These are phyloP conservation scores for Phylloscopus collybita DNA, from an alignment of 2,797 vertebrate genomes.

Conservation along the genomic window DNA sequence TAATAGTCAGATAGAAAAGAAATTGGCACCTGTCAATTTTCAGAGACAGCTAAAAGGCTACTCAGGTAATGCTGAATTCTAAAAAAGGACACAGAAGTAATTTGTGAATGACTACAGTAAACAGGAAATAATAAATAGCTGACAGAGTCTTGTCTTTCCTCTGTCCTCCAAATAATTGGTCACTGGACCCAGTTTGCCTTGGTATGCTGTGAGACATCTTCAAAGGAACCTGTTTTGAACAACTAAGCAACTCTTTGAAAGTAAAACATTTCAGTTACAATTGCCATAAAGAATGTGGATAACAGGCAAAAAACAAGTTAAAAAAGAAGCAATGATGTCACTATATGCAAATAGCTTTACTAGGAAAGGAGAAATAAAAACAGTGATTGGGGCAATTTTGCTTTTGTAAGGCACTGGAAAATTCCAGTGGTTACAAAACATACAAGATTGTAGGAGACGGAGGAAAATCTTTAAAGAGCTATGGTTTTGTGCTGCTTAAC, in stretches of 20 bases:
- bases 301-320: not conserved
- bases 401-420: not conserved
- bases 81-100: not conserved
- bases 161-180: not conserved
- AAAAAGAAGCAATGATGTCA: not conserved
- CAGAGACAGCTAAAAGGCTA: not conserved
- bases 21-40: not conserved
- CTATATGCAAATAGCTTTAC: not conserved
- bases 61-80: not conserved
- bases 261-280: not conserved
- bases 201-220: not conserved
- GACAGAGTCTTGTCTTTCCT: not conserved
- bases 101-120: not conserved
- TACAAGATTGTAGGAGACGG: too few species aligned
- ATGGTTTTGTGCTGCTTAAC: too few species aligned
- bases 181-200: not conserved
- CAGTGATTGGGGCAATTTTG: not conserved
- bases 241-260: not conserved
- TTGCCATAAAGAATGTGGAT: not conserved
- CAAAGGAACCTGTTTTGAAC: not conserved
- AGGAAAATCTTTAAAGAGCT: too few species aligned
- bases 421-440: not conserved
- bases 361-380: not conserved
- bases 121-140: not conserved
- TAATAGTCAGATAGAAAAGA: not conserved